Evolutionary conservation across 2,888 invertebrate species (phyloP).

Genomic region (Pyrrhia umbra): DNA sequence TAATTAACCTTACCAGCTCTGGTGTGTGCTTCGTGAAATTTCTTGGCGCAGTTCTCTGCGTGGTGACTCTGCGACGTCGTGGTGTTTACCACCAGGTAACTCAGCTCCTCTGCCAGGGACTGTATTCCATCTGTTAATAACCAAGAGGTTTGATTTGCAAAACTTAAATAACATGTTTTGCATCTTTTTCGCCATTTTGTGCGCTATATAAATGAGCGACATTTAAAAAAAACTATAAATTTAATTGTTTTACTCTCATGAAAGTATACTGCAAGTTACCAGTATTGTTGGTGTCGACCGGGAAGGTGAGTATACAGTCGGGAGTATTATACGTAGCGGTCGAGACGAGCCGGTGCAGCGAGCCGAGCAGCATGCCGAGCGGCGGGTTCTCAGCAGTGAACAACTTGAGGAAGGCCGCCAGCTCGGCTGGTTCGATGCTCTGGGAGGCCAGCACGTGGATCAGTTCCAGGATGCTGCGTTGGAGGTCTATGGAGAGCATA

Average conservation of each 20-base stretch:
- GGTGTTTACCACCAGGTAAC: constrained; percentile 62
- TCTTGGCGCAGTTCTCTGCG: constrained; percentile 74
- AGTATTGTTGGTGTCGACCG: constrained; percentile 69
- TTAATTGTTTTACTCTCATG: too few relatives aligned
- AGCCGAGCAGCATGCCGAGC: constrained; percentile 86
- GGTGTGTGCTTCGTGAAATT: constrained; percentile 71
- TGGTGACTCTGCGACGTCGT: constrained; percentile 73
- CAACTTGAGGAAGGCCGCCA: constrained; percentile 90
- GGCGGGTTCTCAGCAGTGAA: constrained; percentile 90
- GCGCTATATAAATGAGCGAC: too few relatives aligned
- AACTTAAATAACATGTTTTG: too few relatives aligned
- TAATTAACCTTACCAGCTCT: constrained; percentile 68
- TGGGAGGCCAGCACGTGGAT: constrained; percentile 89
- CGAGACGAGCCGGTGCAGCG: constrained; percentile 80
- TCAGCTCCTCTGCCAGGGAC: constrained; percentile 66
- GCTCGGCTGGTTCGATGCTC: constrained; percentile 87
- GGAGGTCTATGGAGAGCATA: constrained; percentile 87
- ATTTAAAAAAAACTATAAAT: too few relatives aligned
- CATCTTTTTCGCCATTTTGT: too few relatives aligned
- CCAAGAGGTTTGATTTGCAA: too few relatives aligned
- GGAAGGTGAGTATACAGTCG: constrained; percentile 90
- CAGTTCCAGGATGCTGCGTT: constrained; percentile 92
- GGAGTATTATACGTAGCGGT: constrained; percentile 84
- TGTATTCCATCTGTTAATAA: constrained; percentile 58
- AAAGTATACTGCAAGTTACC: constrained; percentile 52